Conservation (phyloP, 1,140 invertebrate genomes). For the Pseudobourletiella spinata region DNA sequence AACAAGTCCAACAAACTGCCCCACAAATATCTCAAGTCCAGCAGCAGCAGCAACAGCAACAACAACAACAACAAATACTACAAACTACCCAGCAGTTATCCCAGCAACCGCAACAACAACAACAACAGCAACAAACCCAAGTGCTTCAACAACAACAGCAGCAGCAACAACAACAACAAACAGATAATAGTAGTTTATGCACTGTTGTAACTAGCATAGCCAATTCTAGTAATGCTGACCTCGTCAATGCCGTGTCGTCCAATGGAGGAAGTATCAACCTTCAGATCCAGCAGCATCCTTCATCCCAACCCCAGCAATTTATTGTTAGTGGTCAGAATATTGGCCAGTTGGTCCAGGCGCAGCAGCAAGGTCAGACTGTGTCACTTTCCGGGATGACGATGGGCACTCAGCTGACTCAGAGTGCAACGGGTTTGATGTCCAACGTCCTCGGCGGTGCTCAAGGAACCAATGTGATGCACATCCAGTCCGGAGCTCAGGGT, state of each 20-base stretch:
- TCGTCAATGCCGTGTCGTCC: slow-evolving; percentile 1
- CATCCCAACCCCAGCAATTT: slow-evolving; percentile 10
- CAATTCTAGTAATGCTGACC: slow-evolving; percentile 1
- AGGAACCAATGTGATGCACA: slow-evolving; percentile 20
- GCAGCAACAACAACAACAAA: too few species aligned
- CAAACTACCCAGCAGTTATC: background rate
- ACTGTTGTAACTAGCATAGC: slow-evolving; percentile 8
- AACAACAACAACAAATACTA: too few species aligned
- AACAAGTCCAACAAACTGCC: background rate
- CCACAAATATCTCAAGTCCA: background rate
- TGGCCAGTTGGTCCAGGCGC: slow-evolving; percentile 19
- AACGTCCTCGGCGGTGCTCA: background rate
- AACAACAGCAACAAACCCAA: too few species aligned
- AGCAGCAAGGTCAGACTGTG: slow-evolving; percentile 27
- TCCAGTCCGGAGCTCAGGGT: slow-evolving; percentile 20
- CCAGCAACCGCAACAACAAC: background rate
- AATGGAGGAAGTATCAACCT: slow-evolving; percentile 5
- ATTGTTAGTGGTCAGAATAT: slow-evolving; percentile 13
- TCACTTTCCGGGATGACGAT: slow-evolving; percentile 20
- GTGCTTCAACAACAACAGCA: too few species aligned
- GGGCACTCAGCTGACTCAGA: slow-evolving; percentile 12
- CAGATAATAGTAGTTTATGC: background rate
- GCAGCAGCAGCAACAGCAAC: too few species aligned
- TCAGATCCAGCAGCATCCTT: background rate
- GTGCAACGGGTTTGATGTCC: slow-evolving; percentile 8